Evolutionary conservation across 2,888 invertebrate genomes (phyloP).

Genomic region (Caenorhabditis panamensis): DNA sequence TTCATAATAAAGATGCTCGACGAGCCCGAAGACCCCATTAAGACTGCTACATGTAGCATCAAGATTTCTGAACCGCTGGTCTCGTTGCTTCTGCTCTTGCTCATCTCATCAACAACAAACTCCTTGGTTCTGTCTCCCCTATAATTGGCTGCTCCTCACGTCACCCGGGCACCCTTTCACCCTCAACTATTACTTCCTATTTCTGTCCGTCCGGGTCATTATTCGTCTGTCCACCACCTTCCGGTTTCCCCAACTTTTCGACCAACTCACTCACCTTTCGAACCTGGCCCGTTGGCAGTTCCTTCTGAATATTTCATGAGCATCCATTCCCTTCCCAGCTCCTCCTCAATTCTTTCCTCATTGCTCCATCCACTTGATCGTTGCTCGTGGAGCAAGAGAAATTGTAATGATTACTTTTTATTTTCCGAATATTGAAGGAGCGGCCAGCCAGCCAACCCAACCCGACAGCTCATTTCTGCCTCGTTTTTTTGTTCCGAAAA

Average conservation of each 20-base stretch:
- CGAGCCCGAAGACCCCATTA: neutral
- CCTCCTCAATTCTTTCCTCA: neutral
- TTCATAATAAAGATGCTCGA: conserved; percentile 9
- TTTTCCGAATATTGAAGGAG: conserved; percentile 5
- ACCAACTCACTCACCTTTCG: conserved; percentile 3
- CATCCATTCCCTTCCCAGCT: neutral
- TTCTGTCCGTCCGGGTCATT: neutral
- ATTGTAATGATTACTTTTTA: conserved; percentile 35
- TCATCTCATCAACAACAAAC: conserved; percentile 18
- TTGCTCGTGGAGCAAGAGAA: neutral
- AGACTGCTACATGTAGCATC: neutral
- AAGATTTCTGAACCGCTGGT: neutral
- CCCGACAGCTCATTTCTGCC: neutral
- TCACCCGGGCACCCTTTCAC: neutral
- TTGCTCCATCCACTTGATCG: neutral
- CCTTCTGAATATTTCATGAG: conserved; percentile 20
- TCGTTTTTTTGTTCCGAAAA: neutral
- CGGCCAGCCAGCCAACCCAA: neutral
- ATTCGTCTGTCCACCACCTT: neutral
- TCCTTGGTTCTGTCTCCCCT: neutral
- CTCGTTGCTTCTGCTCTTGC: neutral
- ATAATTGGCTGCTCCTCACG: conserved; percentile 19
- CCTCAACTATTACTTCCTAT: conserved; percentile 5
- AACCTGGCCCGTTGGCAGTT: neutral
- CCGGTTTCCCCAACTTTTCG: neutral